Base-by-base conservation (phyloP, 2,888 invertebrate species). In the Cancer borealis region DNA sequence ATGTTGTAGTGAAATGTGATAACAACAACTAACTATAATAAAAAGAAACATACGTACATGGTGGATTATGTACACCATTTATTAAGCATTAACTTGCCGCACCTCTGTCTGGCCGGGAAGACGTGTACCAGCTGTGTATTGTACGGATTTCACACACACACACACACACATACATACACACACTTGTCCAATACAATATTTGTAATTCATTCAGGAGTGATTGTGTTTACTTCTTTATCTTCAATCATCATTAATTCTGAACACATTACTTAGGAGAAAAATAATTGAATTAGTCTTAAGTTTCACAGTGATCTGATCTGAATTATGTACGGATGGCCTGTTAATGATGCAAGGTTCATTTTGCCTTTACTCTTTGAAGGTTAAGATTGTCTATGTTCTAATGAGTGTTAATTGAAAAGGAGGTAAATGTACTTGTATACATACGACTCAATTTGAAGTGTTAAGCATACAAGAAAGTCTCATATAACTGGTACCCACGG, bases 121-220 rank as follows among this genome's bases (percentile, higher is more conserved):
- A 66, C 6, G 66, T 66, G 66, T 66, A 66, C n/a, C 66, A n/a
- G 66, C 66, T n/a, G n/a, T 66, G 14, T 49, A 14, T 21, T 5
- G 12, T 66, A 66, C 60, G 6, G 21, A 66, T 66, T n/a, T 66
- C 21, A 66, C n/a, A 17, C n/a, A 8, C 14, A 66, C 0, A n/a
- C n/a, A 17, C 21, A 66, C n/a, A 17, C n/a, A 8, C 14, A 66
- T 3, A n/a, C n/a, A 17, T 54, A 3, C 17, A 12, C 14, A 49
- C 49, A 39, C 39, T 54, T 8, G 14, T 66, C 4, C 60, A 66
- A 17, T 66, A 66, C n/a, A n/a, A 17, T 66, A 66, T 66, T 66
- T 66, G n/a, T 66, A 66, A 66, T 66, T 66, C n/a, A 66, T 66
- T 66, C n/a, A n/a, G 66, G n/a, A n/a, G n/a, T 66, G 21, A 66